Evolutionary conservation across 2,113 vertebrate genomes (phyloP).

Genomic region (Oxyruncus cristatus): DNA sequence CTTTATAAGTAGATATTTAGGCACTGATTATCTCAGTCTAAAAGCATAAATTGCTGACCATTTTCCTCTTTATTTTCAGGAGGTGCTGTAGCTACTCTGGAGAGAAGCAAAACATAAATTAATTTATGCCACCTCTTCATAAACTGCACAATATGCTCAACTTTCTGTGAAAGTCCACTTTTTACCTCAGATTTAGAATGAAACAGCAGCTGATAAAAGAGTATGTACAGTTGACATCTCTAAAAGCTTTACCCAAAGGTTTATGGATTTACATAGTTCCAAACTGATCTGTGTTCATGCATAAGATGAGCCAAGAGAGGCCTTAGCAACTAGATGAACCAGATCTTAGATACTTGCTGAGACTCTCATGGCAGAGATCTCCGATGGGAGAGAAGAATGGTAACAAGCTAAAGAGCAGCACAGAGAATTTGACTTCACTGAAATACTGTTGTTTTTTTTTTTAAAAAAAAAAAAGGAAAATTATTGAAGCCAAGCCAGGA

Average conservation of each 20-base stretch:
- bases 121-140: background rate
- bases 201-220: background rate
- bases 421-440: background rate
- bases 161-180: background rate
- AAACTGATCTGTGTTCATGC: background rate
- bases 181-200: background rate
- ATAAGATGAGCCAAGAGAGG: background rate
- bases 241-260: background rate
- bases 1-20: background rate
- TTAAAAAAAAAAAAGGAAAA: background rate
- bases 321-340: background rate
- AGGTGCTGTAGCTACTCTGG: background rate
- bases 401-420: background rate
- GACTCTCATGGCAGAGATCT: background rate
- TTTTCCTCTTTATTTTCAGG: background rate
- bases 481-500: background rate
- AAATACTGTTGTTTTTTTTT: no score
- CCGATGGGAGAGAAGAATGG: background rate
- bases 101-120: background rate
- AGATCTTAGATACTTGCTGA: background rate
- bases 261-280: background rate
- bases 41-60: background rate
- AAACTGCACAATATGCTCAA: background rate
- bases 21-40: background rate
- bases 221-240: background rate